Evolutionary conservation across 2,113 vertebrate species (phyloP).

Genomic region (Gambusia holbrooki): DNA sequence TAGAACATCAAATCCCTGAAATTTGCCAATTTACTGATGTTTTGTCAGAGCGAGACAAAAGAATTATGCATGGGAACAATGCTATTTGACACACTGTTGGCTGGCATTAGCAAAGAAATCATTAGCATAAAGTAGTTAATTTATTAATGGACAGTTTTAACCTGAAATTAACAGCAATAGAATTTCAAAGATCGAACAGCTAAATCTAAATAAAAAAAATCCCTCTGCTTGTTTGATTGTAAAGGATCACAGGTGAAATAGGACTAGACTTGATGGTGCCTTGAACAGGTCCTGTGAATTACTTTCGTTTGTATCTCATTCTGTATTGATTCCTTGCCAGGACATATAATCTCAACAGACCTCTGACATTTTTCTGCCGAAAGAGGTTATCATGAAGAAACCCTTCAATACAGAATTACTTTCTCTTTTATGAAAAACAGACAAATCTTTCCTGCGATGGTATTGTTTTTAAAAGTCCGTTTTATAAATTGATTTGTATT

Average conservation of each 20-base stretch:
- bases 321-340: constrained; percentile 46
- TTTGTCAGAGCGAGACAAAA: too few species aligned
- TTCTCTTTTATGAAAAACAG: background rate
- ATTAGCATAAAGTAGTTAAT: background rate
- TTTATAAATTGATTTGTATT: background rate
- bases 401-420: background rate
- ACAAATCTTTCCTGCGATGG: background rate
- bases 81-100: too few species aligned
- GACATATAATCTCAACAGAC: constrained; percentile 24
- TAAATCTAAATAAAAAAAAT: too few species aligned
- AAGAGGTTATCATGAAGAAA: too few species aligned
- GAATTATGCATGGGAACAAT: too few species aligned
- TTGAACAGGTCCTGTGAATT: constrained; percentile 37
- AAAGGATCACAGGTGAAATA: constrained; percentile 8
- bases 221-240: background rate
- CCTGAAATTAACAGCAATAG: background rate
- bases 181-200: too few species aligned
- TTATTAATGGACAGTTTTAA: background rate
- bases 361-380: too few species aligned
- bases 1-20: too few species aligned
- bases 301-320: constrained; percentile 20
- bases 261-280: constrained; percentile 1
- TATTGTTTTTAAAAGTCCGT: background rate
- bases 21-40: too few species aligned
- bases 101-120: too few species aligned